These are phyloP conservation scores for Elegia similella DNA, from an alignment of 2,888 invertebrate genomes.

Conservation along the genomic window DNA sequence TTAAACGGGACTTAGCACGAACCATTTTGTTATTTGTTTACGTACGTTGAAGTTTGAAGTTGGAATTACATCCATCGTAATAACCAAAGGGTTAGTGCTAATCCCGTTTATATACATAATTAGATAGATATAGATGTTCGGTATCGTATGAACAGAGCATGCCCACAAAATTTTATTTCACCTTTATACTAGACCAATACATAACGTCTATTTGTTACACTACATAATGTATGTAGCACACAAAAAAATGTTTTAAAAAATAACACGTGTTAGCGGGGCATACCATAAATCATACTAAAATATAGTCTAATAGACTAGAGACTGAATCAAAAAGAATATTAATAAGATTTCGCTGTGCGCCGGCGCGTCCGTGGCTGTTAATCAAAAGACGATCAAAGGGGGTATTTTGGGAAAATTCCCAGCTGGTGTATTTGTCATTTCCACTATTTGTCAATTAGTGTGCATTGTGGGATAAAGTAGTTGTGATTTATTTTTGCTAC, in stretches of 20 bases:
- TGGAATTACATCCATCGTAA: no score
- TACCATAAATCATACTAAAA: slow-evolving; percentile 60
- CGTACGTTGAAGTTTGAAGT: no score
- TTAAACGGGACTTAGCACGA: no score
- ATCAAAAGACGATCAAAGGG: slow-evolving; percentile 77
- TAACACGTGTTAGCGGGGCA: slow-evolving; percentile 13
- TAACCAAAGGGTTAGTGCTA: no score
- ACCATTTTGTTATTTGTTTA: no score
- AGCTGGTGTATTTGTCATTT: slow-evolving; percentile 76
- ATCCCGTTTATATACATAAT: no score
- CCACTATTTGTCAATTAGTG: slow-evolving; percentile 81
- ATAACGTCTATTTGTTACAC: neutral
- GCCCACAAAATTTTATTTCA: no score
- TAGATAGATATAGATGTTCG: no score
- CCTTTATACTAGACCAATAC: no score
- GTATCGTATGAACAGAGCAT: no score
- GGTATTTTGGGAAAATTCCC: slow-evolving; percentile 74
- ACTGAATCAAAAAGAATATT: slow-evolving; percentile 77
- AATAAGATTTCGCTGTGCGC: slow-evolving; percentile 68
- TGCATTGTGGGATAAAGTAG: slow-evolving; percentile 72
- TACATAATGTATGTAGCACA: neutral
- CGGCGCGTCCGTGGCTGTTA: slow-evolving; percentile 57
- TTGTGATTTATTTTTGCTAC: slow-evolving; percentile 67
- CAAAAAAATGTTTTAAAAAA: slow-evolving; percentile 7
- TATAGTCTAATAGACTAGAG: slow-evolving; percentile 55